phyloP scores from a whole-genome alignment of 2,888 invertebrate species.

The Criorhina ranunculi region DNA sequence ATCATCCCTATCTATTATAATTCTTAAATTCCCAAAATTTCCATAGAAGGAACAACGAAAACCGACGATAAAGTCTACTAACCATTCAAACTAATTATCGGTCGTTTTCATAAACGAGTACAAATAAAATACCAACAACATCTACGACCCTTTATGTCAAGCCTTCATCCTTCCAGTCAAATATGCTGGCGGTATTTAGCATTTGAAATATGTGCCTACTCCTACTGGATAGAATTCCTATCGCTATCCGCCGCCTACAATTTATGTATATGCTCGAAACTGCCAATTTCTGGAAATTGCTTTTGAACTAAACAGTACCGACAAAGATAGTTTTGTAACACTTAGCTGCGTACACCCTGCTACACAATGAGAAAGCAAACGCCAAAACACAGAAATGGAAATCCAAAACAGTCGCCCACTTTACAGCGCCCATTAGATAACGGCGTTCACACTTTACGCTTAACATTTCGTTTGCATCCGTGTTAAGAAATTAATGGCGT shows the following conservation, averaged over 20 bases:
- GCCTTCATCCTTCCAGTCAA: slow-evolving; percentile 7
- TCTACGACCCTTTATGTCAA: not conserved
- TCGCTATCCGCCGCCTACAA: not conserved
- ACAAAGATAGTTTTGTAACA: slow-evolving; percentile 15
- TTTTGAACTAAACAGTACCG: slow-evolving; percentile 14
- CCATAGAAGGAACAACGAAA: not conserved
- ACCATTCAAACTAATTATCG: slow-evolving; percentile 3
- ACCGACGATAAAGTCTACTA: not conserved
- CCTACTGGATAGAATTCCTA: not conserved
- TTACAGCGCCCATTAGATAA: slow-evolving; percentile 49
- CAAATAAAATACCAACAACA: not conserved
- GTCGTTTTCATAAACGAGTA: not conserved
- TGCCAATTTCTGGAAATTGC: slow-evolving; percentile 34
- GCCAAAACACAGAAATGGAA: slow-evolving; percentile 26
- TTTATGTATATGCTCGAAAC: not conserved
- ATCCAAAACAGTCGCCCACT: slow-evolving; percentile 23
- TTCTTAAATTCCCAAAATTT: not conserved
- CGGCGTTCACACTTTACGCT: slow-evolving; percentile 53
- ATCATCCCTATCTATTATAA: no score
- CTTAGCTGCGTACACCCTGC: slow-evolving; percentile 9
- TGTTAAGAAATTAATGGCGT: slow-evolving; percentile 41
- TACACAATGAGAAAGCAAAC: slow-evolving; percentile 24
- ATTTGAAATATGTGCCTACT: slow-evolving; percentile 21
- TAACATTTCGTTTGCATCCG: slow-evolving; percentile 64
- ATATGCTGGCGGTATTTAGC: slow-evolving; percentile 4